phyloP scores from a whole-genome alignment of 2,113 vertebrate genomes.

The Gracilinanus agilis region DNA sequence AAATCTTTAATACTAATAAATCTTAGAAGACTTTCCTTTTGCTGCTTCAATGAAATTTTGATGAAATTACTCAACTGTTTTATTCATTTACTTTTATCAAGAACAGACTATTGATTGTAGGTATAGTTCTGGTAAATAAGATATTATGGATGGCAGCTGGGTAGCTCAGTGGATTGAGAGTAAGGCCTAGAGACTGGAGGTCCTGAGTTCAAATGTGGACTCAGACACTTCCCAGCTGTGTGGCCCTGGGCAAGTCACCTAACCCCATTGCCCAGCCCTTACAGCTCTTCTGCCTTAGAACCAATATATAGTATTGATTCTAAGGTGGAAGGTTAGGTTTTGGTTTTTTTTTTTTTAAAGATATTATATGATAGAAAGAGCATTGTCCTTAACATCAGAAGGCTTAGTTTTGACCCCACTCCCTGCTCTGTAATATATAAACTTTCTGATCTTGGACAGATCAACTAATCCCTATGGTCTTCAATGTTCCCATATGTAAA shows the following conservation, averaged over 20 bases:
- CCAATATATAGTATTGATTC: too few relatives aligned
- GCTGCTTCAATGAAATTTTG: not conserved
- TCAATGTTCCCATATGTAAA: not conserved
- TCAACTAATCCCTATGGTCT: not conserved
- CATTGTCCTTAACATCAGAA: not conserved
- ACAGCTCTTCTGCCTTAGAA: too few relatives aligned
- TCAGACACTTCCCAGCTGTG: too few relatives aligned
- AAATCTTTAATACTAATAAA: not conserved
- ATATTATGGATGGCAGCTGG: not conserved
- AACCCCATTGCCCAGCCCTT: too few relatives aligned
- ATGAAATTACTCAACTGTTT: constrained; percentile 39
- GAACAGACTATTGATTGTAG: not conserved
- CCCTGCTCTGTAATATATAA: not conserved
- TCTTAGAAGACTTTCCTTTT: not conserved
- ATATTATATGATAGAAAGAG: not conserved
- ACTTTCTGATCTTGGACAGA: not conserved
- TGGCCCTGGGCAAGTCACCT: too few relatives aligned
- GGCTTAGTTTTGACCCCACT: not conserved
- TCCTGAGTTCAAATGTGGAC: too few relatives aligned
- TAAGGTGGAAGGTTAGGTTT: too few relatives aligned
- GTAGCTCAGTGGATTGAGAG: too few relatives aligned
- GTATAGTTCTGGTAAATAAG: not conserved
- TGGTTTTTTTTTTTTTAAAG: too few relatives aligned
- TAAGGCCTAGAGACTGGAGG: too few relatives aligned
- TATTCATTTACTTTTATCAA: constrained; percentile 28